Conservation (phyloP, 2,797 vertebrate genomes). For the Bradypus variegatus region DNA sequence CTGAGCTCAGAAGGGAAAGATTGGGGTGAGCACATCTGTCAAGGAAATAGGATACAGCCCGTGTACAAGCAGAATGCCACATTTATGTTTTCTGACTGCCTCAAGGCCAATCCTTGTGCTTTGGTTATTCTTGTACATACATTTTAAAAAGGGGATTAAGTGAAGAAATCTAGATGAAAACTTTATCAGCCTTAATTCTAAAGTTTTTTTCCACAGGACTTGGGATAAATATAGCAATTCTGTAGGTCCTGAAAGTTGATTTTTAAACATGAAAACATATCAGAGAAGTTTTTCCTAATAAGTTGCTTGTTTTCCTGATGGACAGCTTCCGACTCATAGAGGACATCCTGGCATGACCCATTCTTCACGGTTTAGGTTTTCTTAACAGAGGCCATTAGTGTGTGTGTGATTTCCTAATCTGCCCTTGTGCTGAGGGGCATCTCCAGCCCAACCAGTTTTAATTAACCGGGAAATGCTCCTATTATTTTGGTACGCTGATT, state of each 20-base stretch:
- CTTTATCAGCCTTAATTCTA: background rate
- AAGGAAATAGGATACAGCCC: background rate
- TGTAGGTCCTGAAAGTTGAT: background rate
- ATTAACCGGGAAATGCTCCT: slow-evolving; percentile 72
- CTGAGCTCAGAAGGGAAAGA: background rate
- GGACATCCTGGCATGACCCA: slow-evolving; percentile 47
- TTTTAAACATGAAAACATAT: background rate
- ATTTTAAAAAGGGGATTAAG: background rate
- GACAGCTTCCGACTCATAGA: slow-evolving; percentile 13
- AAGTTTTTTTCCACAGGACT: background rate
- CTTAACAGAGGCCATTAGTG: slow-evolving; percentile 66
- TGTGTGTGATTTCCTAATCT: slow-evolving; percentile 68
- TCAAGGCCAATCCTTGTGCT: background rate
- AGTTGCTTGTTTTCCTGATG: slow-evolving; percentile 17
- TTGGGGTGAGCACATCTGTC: background rate
- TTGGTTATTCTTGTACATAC: background rate
- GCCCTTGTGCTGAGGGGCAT: slow-evolving; percentile 63
- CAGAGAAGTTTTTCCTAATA: background rate
- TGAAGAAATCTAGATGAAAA: background rate
- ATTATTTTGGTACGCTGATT: slow-evolving; percentile 74
- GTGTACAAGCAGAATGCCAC: fast-evolving
- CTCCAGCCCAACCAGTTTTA: slow-evolving; percentile 67
- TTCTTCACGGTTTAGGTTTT: slow-evolving; percentile 49
- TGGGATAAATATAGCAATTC: background rate
- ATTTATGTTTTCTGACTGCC: fast-evolving